These are phyloP conservation scores for Enoplosus armatus DNA, from an alignment of 2,797 vertebrate species.

Conservation along the genomic window DNA sequence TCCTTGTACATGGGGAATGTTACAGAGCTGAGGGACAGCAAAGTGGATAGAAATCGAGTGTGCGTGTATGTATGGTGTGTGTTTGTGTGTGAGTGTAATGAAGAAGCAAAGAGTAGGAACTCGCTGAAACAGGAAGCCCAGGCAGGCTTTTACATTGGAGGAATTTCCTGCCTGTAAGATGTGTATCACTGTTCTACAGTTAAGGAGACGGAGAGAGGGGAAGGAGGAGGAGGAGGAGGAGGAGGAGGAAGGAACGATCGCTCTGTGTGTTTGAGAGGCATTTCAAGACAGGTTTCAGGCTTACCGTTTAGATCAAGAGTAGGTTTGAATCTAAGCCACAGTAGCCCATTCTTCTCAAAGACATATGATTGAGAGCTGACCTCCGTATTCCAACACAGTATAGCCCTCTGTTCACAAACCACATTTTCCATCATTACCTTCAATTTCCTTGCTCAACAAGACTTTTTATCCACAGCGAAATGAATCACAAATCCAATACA, in stretches of 20 bases:
- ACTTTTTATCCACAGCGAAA: conserved; percentile 29
- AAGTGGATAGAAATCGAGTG: conserved; percentile 26
- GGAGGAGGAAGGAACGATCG: conserved; percentile 33
- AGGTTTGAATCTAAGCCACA: conserved; percentile 37
- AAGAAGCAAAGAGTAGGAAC: conserved; percentile 41
- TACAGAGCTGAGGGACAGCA: conserved; percentile 44
- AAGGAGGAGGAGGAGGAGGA: conserved; percentile 24
- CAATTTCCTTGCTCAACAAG: conserved; percentile 26
- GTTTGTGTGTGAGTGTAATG: conserved; percentile 34
- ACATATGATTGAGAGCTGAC: conserved; percentile 3
- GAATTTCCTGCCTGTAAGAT: conserved; percentile 85
- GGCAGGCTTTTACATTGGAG: conserved; percentile 78
- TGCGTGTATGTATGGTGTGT: conserved; percentile 21
- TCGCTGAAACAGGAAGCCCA: conserved; percentile 75
- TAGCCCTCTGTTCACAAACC: conserved; percentile 7
- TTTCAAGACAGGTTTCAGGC: conserved; percentile 41
- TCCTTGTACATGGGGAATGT: conserved; percentile 60
- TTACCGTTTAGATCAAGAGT: conserved; percentile 37
- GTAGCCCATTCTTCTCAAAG: conserved; percentile 38
- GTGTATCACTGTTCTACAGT: conserved; percentile 71
- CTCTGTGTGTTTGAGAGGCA: conserved; percentile 33
- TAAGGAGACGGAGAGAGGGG: conserved; percentile 24
- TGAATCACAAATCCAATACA: conserved; percentile 30
- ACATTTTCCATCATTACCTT: conserved; percentile 46
- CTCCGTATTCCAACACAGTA: not conserved